phyloP scores from a whole-genome alignment of 1,140 invertebrate genomes.

The Drosophila hydei region DNA sequence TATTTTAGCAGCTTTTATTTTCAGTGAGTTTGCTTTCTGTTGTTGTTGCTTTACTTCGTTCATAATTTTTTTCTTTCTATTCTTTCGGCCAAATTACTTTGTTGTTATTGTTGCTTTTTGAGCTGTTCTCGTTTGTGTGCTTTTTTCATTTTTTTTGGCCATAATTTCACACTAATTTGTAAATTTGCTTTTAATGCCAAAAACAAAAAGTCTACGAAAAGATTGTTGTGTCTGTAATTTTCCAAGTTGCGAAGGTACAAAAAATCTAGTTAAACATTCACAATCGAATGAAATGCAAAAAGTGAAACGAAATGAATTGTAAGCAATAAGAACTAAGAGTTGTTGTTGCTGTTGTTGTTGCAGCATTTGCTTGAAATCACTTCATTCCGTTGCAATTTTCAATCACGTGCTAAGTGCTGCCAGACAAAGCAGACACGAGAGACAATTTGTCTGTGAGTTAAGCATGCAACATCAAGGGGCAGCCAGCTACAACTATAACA shows the following conservation, averaged over 20 bases:
- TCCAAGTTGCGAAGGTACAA: conserved; percentile 25
- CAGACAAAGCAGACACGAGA: conserved; percentile 50
- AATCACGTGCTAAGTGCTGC: conserved; percentile 79
- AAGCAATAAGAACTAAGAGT: conserved; percentile 46
- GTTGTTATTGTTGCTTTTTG: conserved; percentile 12
- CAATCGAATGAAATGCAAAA: conserved; percentile 42
- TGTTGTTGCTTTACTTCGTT: conserved; percentile 34
- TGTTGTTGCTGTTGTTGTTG: conserved; percentile 12
- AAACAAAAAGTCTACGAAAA: conserved; percentile 48
- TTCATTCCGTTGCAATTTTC: conserved; percentile 75
- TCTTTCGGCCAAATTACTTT: conserved; percentile 20
- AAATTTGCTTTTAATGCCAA: conserved; percentile 76
- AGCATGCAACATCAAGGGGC: conserved; percentile 63
- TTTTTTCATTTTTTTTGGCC: conserved; percentile 24
- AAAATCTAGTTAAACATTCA: conserved; percentile 8
- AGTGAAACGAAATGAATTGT: conserved; percentile 41
- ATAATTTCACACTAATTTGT: conserved; percentile 79
- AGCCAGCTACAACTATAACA: conserved; percentile 13
- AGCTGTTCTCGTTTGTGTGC: conserved; percentile 30
- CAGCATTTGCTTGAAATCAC: conserved; percentile 57
- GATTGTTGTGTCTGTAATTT: conserved; percentile 7
- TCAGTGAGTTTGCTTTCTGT: conserved; percentile 28
- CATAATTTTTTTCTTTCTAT: not conserved
- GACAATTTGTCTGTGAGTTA: conserved; percentile 75
- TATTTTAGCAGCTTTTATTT: conserved; percentile 37